phyloP scores from a whole-genome alignment of 2,113 vertebrate species.

The Tympanuchus pallidicinctus region DNA sequence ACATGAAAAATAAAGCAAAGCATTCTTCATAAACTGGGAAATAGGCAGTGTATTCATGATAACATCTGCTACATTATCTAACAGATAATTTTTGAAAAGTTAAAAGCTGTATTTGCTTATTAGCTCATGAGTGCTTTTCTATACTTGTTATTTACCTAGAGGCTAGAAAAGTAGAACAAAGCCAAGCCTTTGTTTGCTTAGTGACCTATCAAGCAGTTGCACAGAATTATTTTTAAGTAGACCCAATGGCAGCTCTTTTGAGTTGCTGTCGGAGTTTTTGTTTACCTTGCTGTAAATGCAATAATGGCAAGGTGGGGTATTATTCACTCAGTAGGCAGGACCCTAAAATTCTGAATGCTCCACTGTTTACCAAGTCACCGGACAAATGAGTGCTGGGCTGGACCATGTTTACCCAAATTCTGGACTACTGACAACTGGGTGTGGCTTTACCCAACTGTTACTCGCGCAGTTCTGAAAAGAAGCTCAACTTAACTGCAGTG shows the following conservation, averaged over 20 bases:
- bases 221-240: conserved; percentile 59
- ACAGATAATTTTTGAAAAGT: conserved; percentile 32
- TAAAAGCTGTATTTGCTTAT: conserved; percentile 53
- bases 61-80: conserved; percentile 12
- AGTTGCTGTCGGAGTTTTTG: conserved; percentile 58
- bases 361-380: conserved; percentile 66
- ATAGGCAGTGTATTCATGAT: conserved; percentile 8
- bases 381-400: conserved; percentile 60
- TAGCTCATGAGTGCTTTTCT: conserved; percentile 21
- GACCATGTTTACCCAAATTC: conserved; percentile 70
- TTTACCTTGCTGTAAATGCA: conserved; percentile 65
- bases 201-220: conserved; percentile 33
- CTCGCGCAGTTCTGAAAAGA: conserved; percentile 65
- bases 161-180: conserved; percentile 66
- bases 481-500: conserved; percentile 52
- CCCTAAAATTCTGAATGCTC: conserved; percentile 63
- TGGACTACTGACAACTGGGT: conserved; percentile 67
- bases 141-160: conserved; percentile 44
- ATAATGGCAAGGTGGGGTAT: conserved; percentile 49
- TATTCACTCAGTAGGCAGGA: conserved; percentile 55
- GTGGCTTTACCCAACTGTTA: conserved; percentile 65
- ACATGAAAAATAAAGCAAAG: not conserved
- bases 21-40: not conserved
- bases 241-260: conserved; percentile 35
- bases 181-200: conserved; percentile 62